These are phyloP conservation scores for Periophthalmodon schlosseri DNA, from an alignment of 2,113 vertebrate species.

Conservation along the genomic window DNA sequence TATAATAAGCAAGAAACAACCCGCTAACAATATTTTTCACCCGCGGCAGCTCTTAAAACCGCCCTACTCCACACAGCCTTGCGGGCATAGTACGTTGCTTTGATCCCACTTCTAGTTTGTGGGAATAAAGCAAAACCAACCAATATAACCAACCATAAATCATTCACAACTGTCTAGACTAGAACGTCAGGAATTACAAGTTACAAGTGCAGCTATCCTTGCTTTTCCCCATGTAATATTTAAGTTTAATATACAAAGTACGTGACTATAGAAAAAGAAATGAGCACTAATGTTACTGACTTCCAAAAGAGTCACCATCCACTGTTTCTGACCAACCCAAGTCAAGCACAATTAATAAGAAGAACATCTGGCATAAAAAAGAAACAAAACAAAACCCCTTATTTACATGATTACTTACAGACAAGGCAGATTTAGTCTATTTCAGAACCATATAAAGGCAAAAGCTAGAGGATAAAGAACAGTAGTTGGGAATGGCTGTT, in stretches of 20 bases:
- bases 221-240: not conserved
- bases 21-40: too few relatives aligned
- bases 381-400: not conserved
- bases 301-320: too few relatives aligned
- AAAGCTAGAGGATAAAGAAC: not conserved
- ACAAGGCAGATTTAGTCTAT: too few relatives aligned
- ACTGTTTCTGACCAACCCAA: too few relatives aligned
- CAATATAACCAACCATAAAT: not conserved
- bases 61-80: too few relatives aligned
- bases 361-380: not conserved
- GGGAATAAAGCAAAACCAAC: not conserved
- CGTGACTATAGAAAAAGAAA: not conserved
- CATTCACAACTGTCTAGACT: not conserved
- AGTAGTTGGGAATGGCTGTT: not conserved
- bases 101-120: not conserved
- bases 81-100: not conserved
- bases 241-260: not conserved
- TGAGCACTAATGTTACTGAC: not conserved
- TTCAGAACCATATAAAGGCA: not conserved
- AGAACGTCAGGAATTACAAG: not conserved
- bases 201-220: not conserved
- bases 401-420: too few relatives aligned
- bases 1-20: too few relatives aligned
- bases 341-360: not conserved
- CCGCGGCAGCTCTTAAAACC: too few relatives aligned